Percentiles rank a stretch among this genome's conserved stretches.
Evolutionary conservation across 2,797 vertebrate genomes (phyloP).

Genomic region (Melanotaenia pygmaea): DNA sequence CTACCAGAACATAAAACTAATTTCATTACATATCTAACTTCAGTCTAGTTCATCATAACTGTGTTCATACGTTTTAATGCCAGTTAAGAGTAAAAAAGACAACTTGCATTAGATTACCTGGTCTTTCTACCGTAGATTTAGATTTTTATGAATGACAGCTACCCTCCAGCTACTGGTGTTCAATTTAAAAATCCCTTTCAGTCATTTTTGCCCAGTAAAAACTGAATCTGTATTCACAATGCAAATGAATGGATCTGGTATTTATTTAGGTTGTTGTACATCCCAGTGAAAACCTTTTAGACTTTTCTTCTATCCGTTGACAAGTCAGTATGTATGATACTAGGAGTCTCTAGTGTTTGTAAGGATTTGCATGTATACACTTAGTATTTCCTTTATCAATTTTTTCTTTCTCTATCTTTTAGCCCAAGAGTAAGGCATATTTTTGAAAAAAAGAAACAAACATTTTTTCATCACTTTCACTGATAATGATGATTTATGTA

Average conservation of each 20-base stretch:
- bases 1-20: conserved; percentile 11
- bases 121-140: neutral
- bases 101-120: neutral
- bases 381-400: conserved; percentile 39
- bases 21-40: conserved; percentile 5
- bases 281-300: conserved; percentile 67
- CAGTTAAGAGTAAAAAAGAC: neutral
- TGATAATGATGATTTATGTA: conserved; percentile 72
- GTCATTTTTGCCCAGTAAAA: conserved; percentile 45
- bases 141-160: neutral
- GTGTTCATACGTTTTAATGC: neutral
- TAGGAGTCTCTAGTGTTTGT: conserved; percentile 67
- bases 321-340: conserved; percentile 82
- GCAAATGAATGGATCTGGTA: conserved; percentile 62
- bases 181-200: conserved; percentile 26
- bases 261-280: conserved; percentile 64
- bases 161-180: conserved; percentile 21
- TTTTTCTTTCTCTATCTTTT: conserved; percentile 64
- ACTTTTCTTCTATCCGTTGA: conserved; percentile 70
- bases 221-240: conserved; percentile 76
- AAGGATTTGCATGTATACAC: conserved; percentile 80
- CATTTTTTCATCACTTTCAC: conserved; percentile 72
- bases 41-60: too few relatives aligned
- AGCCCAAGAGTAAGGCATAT: conserved; percentile 56
- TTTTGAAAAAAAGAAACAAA: conserved; percentile 55